These are phyloP conservation scores for Pithys albifrons DNA, from an alignment of 2,113 vertebrate species.

Conservation along the genomic window DNA sequence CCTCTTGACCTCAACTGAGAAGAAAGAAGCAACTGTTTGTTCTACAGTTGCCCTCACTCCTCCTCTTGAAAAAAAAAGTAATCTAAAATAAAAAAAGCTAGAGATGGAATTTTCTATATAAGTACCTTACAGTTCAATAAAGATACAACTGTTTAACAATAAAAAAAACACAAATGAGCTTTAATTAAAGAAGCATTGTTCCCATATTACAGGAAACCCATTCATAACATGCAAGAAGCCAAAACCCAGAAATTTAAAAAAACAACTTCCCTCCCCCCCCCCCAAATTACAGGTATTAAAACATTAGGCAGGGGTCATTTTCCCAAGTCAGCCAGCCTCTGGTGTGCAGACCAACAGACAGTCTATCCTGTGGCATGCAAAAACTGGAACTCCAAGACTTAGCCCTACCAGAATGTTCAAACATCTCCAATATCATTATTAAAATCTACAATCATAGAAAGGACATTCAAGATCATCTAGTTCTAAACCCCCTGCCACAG, in stretches of 20 bases:
- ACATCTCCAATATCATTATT: background rate
- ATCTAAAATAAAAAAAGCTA: background rate
- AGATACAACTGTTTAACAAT: background rate
- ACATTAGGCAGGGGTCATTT: background rate
- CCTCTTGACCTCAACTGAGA: background rate
- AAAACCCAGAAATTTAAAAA: background rate
- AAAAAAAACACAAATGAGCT: background rate
- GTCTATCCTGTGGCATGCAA: accelerated
- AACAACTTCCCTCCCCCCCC: background rate
- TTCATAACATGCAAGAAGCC: background rate
- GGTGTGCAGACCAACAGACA: background rate
- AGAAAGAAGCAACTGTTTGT: constrained; percentile 19
- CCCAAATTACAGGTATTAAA: background rate
- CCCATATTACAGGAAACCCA: background rate
- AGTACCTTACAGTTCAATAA: background rate
- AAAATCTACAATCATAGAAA: background rate
- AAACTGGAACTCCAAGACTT: background rate
- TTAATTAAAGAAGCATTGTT: background rate
- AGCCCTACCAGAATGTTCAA: background rate
- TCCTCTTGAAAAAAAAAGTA: background rate
- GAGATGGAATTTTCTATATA: background rate
- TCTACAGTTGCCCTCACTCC: background rate
- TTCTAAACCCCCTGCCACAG: background rate
- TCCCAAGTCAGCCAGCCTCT: background rate
- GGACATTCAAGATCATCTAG: background rate